phyloP scores from a whole-genome alignment of 2,113 vertebrate genomes.

The Strix uralensis region DNA sequence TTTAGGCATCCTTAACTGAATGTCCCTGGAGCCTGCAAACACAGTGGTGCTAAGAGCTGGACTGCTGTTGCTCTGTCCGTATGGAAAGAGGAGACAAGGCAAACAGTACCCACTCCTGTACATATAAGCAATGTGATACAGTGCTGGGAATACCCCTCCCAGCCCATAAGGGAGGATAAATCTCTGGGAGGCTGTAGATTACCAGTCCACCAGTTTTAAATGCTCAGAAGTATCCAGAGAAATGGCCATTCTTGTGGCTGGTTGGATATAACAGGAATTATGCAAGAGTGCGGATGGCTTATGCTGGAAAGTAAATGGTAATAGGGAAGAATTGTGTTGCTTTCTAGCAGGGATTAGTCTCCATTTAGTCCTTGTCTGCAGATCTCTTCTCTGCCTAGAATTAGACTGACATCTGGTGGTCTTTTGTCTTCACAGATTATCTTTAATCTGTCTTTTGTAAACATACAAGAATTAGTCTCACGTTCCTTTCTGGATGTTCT shows the following conservation, averaged over 20 bases:
- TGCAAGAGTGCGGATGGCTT: not conserved
- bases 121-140: not conserved
- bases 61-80: not conserved
- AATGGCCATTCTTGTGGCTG: not conserved
- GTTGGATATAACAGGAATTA: not conserved
- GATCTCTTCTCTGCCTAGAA: constrained; percentile 27
- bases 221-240: not conserved
- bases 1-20: not conserved
- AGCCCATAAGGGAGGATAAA: not conserved
- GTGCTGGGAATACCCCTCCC: not conserved
- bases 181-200: not conserved
- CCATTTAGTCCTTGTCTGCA: constrained; percentile 27
- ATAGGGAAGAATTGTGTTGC: not conserved
- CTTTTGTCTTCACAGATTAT: constrained; percentile 30
- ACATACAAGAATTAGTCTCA: not conserved
- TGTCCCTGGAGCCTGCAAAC: not conserved
- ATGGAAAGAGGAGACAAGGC: not conserved
- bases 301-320: not conserved
- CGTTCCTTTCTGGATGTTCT: constrained; percentile 11
- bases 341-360: constrained; percentile 10
- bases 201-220: not conserved
- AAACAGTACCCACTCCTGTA: not conserved
- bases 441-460: constrained; percentile 40
- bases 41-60: not conserved
- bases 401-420: constrained; percentile 62